Conservation (phyloP, 2,888 invertebrate genomes). For the Cistogaster globosa region DNA sequence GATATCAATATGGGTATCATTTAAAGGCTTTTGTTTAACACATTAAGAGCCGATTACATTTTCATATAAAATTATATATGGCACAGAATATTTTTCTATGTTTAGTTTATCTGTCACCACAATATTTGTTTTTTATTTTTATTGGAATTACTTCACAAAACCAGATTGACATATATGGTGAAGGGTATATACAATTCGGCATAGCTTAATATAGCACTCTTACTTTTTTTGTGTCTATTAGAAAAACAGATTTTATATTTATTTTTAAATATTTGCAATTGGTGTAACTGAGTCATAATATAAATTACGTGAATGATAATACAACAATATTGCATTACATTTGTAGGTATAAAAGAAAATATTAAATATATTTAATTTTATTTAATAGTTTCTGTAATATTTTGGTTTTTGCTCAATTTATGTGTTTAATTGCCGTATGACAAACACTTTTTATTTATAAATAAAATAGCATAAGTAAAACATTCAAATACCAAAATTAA, state of each 20-base stretch:
- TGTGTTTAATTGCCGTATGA: no score
- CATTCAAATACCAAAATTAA: slow-evolving; percentile 56
- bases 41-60: no score
- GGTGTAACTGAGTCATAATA: slow-evolving; percentile 8
- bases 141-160: no score
- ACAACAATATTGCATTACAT: background rate
- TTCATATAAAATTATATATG: no score
- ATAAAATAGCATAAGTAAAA: slow-evolving; percentile 59
- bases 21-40: no score
- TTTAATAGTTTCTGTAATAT: background rate
- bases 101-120: no score
- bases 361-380: slow-evolving; percentile 29
- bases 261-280: slow-evolving; percentile 22
- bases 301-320: background rate
- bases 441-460: background rate
- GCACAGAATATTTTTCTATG: no score
- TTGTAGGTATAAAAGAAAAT: background rate
- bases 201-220: no score
- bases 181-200: no score
- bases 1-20: no score
- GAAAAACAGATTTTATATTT: slow-evolving; percentile 9
- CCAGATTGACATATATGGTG: no score
- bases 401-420: background rate
- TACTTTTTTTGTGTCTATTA: no score
- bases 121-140: slow-evolving; percentile 32